Evolutionary conservation across 2,113 vertebrate genomes (phyloP), one percentile per base, ranked within the genome.

Genomic region (Blennius ocellaris): DNA sequence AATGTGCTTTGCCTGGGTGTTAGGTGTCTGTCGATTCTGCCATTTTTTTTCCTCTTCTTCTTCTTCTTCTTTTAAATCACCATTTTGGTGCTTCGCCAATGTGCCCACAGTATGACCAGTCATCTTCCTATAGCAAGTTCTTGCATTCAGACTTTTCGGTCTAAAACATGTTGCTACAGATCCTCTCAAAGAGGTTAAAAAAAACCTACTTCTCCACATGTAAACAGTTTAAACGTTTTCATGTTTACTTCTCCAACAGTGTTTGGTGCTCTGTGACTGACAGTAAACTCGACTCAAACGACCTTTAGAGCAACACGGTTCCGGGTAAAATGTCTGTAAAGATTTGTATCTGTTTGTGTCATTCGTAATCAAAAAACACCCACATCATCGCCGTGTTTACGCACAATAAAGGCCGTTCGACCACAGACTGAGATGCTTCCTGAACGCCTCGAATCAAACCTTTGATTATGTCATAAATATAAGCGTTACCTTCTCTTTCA

Each of bases 221-320:
- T 81, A 62, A 74, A 59, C 72, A 81, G 43, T 69, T 61, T 14
- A 44, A 69, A 69, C 30, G 17, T 7, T 47, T 72, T 44, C 5
- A 43, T 57, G 52, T 62, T 60, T 75, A 57, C 77, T 84, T 78
- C 44, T 47, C 14, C 10, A 5, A 8, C 54, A 3, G 30, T 62
- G 56, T 68, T 76, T 80, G 40, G 21, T 51, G n/a, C 3, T 48
- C 11, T 47, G 12, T 74, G 50, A 41, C 59, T 63, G 60, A 30
- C 74, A 17, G 39, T 73, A 78, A 70, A 61, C 47, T 51, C 37
- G 12, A 61, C 47, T 10, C 30, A 66, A 55, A 43, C 2, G 3
- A 15, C 56, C 3, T 76, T 49, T 52, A 8, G 39, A 15, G 41
- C 8, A 38, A 69, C 8, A n/a, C 61, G 52, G 43, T 70, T 79